Base-by-base conservation (phyloP, 2,113 vertebrate species). In the Brachirus orientalis region DNA sequence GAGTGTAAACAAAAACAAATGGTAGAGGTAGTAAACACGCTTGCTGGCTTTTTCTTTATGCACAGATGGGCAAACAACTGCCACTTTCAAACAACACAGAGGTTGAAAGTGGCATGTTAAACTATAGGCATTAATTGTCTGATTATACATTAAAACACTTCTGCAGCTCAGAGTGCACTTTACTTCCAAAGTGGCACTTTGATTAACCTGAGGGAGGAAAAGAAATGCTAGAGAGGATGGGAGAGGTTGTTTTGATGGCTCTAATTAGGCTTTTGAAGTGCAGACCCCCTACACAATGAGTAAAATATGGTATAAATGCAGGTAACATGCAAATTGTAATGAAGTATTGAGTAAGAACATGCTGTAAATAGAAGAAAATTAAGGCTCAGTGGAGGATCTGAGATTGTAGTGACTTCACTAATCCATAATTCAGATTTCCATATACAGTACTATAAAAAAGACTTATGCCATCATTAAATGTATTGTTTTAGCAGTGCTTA, bases 21-120 rank as follows among this genome's bases (percentile, higher is more conserved):
- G n/a, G 56, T 55, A 11, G 57, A 70, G 68, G 62, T 69, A 74
- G 69, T 80, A 75, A 87, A 86, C 80, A 87, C 61, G 72, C 43
- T 69, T 9, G 57, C 54, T 69, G 73, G 65, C 62, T 66, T 43
- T 13, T 6, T 46, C 36, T 56, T 70, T 69, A 28, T 22, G 67
- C 61, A 79, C 73, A 83, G 71, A 85, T 71, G 73, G 73, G 52
- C 71, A 62, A 36, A 70, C 73, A 55, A 79, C 63, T 64, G 66
- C 63, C 41, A 41, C 48, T 58, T 57, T 70, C 13, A 66, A 77
- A 84, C 72, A 84, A 74, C 54, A 54, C 38, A 9, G 56, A 59
- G 41, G 18, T n/a, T 5, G 17, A n/a, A n/a, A 71, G 58, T 40
- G 19, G 48, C 3, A 40, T 53, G 10, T 10, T 16, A 35, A 36